Percentiles rank a stretch among this genome's conserved stretches.
Conservation (phyloP, 2,113 vertebrate genomes). For the Chloropsis cyanopogon region DNA sequence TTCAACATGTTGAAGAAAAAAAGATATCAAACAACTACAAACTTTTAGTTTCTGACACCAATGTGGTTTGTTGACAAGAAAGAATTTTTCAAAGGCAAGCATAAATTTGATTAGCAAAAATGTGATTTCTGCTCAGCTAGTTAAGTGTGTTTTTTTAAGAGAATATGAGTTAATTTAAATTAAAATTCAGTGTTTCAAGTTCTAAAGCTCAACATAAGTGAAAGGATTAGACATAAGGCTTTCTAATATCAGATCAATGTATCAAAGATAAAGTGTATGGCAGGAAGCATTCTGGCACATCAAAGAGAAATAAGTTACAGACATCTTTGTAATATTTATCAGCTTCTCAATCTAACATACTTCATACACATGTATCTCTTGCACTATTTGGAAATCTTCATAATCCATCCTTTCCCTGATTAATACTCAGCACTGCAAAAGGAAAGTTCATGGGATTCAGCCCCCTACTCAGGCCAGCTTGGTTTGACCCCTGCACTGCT, state of each 20-base stretch:
- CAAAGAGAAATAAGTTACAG: constrained; percentile 27
- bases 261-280: neutral
- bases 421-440: neutral
- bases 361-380: neutral
- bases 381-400: neutral
- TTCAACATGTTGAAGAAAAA: neutral
- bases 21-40: neutral
- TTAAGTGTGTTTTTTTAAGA: neutral
- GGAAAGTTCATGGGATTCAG: neutral
- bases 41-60: neutral
- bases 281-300: constrained; percentile 10
- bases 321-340: neutral
- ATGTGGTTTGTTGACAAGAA: neutral
- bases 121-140: neutral
- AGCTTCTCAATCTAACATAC: constrained; percentile 12
- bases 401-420: neutral
- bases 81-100: neutral
- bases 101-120: neutral
- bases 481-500: neutral
- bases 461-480: neutral
- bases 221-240: constrained; percentile 47
- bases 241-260: constrained; percentile 10
- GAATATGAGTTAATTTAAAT: neutral
- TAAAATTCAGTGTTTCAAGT: constrained; percentile 8
- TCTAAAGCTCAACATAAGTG: constrained; percentile 43